These are phyloP conservation scores for Bothrops jararaca DNA, from an alignment of 2,113 vertebrate species.

Conservation along the genomic window DNA sequence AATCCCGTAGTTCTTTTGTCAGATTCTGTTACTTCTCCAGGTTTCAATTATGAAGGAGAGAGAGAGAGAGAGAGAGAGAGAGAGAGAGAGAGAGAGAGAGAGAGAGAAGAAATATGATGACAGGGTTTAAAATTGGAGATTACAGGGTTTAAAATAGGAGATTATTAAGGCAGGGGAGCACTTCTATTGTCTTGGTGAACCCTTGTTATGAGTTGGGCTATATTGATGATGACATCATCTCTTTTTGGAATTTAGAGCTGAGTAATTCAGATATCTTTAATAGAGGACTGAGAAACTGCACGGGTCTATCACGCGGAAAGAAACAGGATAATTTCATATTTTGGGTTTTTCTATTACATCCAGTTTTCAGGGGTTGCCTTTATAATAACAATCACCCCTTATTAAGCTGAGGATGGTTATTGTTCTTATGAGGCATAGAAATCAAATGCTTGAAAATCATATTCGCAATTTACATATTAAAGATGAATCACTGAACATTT, in stretches of 20 bases:
- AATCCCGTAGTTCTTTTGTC: slow-evolving; percentile 16
- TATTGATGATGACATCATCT: slow-evolving; percentile 49
- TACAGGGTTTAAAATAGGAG: slow-evolving; percentile 29
- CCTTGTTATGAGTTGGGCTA: slow-evolving; percentile 6
- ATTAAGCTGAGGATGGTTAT: slow-evolving; percentile 9
- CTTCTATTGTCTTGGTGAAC: neutral
- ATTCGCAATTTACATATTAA: neutral
- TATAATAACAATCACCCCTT: slow-evolving; percentile 21
- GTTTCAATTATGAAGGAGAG: slow-evolving; percentile 28
- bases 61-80: slow-evolving; percentile 6
- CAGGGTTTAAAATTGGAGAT: too few relatives aligned
- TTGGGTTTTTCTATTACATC: neutral
- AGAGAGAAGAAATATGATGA: too few relatives aligned
- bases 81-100: slow-evolving; percentile 5
- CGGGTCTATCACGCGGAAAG: neutral
- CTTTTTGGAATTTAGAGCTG: slow-evolving; percentile 32
- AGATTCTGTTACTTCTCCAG: neutral
- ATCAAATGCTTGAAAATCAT: slow-evolving; percentile 6
- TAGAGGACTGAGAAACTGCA: neutral
- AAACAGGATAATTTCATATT: neutral
- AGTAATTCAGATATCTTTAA: neutral
- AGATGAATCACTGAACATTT: neutral
- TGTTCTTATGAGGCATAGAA: slow-evolving; percentile 4
- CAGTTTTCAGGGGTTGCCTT: slow-evolving; percentile 28
- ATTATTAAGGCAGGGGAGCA: slow-evolving; percentile 25